These are phyloP conservation scores for Sebastes flavidus DNA, from an alignment of 2,797 vertebrate genomes.

Conservation along the genomic window DNA sequence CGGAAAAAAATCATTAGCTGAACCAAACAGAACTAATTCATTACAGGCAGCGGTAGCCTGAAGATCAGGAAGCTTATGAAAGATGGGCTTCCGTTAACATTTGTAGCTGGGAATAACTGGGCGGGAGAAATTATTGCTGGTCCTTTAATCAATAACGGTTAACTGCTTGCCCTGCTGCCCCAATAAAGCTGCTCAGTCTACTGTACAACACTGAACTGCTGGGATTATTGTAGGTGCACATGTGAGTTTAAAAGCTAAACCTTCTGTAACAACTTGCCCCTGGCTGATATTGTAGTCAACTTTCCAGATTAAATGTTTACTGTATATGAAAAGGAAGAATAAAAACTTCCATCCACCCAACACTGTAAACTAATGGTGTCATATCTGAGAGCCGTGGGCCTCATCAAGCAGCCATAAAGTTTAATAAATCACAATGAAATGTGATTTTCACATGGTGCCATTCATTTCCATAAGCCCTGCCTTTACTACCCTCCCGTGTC, in stretches of 20 bases:
- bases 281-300: conserved; percentile 11
- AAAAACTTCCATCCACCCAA: conserved; percentile 30
- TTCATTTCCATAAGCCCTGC: conserved; percentile 81
- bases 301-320: conserved; percentile 42
- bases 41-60: neutral
- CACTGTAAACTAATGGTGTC: conserved; percentile 67
- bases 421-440: conserved; percentile 80
- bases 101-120: conserved; percentile 9
- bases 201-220: conserved; percentile 13
- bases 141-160: conserved; percentile 47
- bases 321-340: conserved; percentile 30
- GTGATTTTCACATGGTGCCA: conserved; percentile 67
- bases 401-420: conserved; percentile 72
- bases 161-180: conserved; percentile 18
- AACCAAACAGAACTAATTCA: conserved; percentile 14
- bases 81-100: neutral
- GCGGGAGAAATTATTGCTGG: conserved; percentile 18
- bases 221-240: neutral
- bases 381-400: conserved; percentile 61
- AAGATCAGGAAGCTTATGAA: neutral
- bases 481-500: conserved; percentile 63
- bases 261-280: neutral
- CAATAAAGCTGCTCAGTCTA: conserved; percentile 22
- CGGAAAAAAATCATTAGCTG: neutral
- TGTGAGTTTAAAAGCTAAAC: neutral